phyloP scores from a whole-genome alignment of 2,888 invertebrate genomes.

The Cactoblastis cactorum region DNA sequence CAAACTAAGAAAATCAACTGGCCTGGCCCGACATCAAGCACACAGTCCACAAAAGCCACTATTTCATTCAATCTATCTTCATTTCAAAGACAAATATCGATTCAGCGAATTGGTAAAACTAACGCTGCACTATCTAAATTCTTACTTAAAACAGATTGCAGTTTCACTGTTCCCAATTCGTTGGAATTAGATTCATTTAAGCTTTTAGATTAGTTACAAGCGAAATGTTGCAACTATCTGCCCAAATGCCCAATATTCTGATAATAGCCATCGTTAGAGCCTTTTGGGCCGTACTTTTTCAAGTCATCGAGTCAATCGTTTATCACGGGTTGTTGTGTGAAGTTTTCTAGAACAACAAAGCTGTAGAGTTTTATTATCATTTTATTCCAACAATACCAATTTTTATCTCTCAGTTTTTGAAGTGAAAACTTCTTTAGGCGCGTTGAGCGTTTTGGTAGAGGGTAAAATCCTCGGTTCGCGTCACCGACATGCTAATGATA shows the following conservation, averaged over 20 bases:
- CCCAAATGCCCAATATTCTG: constrained; percentile 49
- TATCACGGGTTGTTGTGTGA: constrained; percentile 77
- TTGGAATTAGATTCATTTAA: constrained; percentile 51
- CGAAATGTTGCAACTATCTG: constrained; percentile 41
- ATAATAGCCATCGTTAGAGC: constrained; percentile 73
- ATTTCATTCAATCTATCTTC: background rate
- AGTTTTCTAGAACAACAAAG: constrained; percentile 39
- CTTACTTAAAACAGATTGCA: constrained; percentile 3
- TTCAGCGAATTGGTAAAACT: background rate
- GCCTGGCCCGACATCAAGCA: too few species aligned
- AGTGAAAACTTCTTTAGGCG: too few species aligned
- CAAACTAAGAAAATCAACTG: too few species aligned
- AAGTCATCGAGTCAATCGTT: constrained; percentile 79
- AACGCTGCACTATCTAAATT: background rate
- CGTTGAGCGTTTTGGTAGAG: too few species aligned
- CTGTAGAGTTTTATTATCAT: background rate
- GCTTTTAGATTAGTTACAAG: constrained; percentile 29
- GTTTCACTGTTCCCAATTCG: constrained; percentile 30
- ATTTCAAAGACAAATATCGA: background rate
- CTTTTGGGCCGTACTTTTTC: constrained; percentile 74
- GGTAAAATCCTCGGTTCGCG: too few species aligned
- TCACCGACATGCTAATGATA: too few species aligned
- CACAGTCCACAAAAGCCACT: background rate
- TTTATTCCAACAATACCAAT: too few species aligned
- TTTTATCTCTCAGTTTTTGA: background rate